These are phyloP conservation scores for Lateolabrax maculatus DNA, from an alignment of 2,797 vertebrate species.

Conservation along the genomic window DNA sequence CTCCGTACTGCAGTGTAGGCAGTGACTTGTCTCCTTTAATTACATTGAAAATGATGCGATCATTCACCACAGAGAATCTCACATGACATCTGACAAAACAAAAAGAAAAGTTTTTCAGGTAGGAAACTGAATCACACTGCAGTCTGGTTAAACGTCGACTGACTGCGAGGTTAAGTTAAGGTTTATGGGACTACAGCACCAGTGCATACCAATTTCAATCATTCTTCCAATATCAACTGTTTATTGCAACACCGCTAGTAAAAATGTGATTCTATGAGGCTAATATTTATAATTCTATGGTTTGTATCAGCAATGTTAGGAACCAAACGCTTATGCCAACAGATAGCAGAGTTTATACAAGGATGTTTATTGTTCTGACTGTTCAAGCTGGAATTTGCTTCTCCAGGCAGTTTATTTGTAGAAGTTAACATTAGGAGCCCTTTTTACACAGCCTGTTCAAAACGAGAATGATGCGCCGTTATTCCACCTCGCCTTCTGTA, in stretches of 20 bases:
- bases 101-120: slow-evolving; percentile 60
- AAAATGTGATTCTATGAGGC: neutral
- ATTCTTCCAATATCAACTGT: neutral
- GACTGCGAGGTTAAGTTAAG: slow-evolving; percentile 4
- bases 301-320: neutral
- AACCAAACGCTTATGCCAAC: neutral
- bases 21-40: slow-evolving; percentile 77
- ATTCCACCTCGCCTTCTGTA: too few relatives aligned
- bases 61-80: slow-evolving; percentile 70
- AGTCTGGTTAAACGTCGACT: slow-evolving; percentile 16
- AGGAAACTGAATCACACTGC: slow-evolving; percentile 51
- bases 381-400: neutral
- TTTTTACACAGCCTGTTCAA: too few relatives aligned
- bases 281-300: neutral
- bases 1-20: slow-evolving; percentile 67
- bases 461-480: too few relatives aligned
- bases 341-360: neutral
- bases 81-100: slow-evolving; percentile 75
- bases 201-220: neutral
- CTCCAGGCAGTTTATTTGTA: neutral
- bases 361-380: neutral
- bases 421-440: too few relatives aligned
- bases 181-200: neutral
- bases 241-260: neutral
- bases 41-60: slow-evolving; percentile 74